Evolutionary conservation across 2,113 vertebrate species (phyloP), one percentile per base, ranked within the genome.

Genomic region (Pimephales promelas): DNA sequence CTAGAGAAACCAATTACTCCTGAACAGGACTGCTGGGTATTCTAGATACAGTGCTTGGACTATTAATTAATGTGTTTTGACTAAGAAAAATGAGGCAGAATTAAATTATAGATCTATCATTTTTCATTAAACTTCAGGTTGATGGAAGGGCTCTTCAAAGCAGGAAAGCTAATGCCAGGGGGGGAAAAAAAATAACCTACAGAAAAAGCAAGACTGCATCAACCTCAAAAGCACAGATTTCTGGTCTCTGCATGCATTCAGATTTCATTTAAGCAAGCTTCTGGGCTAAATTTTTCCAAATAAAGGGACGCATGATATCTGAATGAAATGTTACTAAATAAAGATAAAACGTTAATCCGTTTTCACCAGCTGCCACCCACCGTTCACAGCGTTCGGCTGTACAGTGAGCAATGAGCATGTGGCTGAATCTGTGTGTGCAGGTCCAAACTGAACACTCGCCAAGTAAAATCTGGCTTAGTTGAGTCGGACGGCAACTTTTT

Each of bases 311-410:
- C 52, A 24, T 74, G 16, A 56, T 66, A 62, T 68, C 57, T 59
- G 26, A 34, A 81, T 61, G 56, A 84, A 72, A 72, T 73, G 79
- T 76, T 76, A 7, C 86, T 79, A 81, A 80, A 72, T 73, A 83
- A 79, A 83, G 66, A 86, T 40, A 47, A 72, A 74, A 56, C 16
- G 16, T 79, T 72, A 80, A 59, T 68, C 76, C 34, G 10, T 31
- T 78, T 56, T 57, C 28, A 76, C 59, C 49, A 77, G 62, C 62
- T 82, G 52, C 80, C 40, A 61, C 68, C 70, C 36, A 79, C 59
- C 18, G 8, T 64, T 47, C 16, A 79, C 56, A 78, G 56, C 54
- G 40, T 57, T 61, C 68, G 34, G 36, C 68, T 49, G 24, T 49
- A 74, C 36, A 71, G n/a, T 45, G 68, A 71, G 68, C 36, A 24